A percentile compares a stretch with the other conserved stretches of the same genome.
These are phyloP conservation scores for Vanacampus margaritifer DNA, from an alignment of 2,113 vertebrate species.

Conservation along the genomic window DNA sequence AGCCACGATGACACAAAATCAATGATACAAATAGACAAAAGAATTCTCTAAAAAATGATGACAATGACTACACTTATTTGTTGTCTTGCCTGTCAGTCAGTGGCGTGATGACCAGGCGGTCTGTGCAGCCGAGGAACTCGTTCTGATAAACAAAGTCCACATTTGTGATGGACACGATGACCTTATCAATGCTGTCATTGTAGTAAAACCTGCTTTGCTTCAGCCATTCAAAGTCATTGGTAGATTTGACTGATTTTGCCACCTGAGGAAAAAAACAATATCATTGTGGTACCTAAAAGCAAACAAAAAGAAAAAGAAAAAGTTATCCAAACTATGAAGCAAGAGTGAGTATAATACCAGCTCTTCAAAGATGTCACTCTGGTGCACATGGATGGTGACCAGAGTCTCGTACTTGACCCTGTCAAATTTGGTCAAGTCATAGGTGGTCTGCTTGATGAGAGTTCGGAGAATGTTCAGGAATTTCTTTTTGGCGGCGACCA, in stretches of 20 bases:
- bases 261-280: slow-evolving; percentile 68
- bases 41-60: too few species aligned
- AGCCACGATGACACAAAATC: background rate
- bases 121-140: slow-evolving; percentile 88
- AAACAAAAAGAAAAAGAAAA: too few species aligned
- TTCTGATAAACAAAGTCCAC: slow-evolving; percentile 87
- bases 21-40: background rate
- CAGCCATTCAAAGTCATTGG: slow-evolving; percentile 84
- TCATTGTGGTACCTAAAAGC: background rate
- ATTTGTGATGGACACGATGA: slow-evolving; percentile 82
- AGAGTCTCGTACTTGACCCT: slow-evolving; percentile 86
- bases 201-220: slow-evolving; percentile 88
- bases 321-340: background rate
- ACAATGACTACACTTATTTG: background rate
- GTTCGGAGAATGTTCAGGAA: slow-evolving; percentile 80
- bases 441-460: slow-evolving; percentile 80
- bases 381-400: slow-evolving; percentile 88
- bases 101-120: slow-evolving; percentile 87
- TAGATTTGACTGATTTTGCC: slow-evolving; percentile 74
- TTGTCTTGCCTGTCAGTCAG: slow-evolving; percentile 82
- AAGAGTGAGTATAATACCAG: slow-evolving; percentile 73
- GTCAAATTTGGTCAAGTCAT: slow-evolving; percentile 79
- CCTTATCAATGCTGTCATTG: slow-evolving; percentile 75
- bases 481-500: slow-evolving; percentile 76
- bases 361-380: slow-evolving; percentile 87